A percentile compares a stretch with the other conserved stretches of the same genome.
Evolutionary conservation across 64 coral and sea anemone species (phyloP).

Genomic region (Pocillopora damicornis): DNA sequence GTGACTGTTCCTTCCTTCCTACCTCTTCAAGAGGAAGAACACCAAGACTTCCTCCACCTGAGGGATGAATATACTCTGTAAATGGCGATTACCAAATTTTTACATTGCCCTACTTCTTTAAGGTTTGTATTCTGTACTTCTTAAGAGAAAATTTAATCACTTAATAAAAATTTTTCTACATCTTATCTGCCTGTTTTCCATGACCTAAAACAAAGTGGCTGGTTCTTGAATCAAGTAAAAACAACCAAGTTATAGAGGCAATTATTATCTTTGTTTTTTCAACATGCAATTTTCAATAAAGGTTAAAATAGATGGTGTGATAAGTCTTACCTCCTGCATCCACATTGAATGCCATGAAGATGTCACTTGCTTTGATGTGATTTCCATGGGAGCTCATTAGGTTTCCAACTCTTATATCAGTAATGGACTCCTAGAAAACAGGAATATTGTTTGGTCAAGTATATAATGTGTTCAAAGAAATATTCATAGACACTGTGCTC

Average conservation of each 20-base stretch:
- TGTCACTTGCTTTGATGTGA: slow-evolving; percentile 94
- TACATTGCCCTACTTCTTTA: too few relatives aligned
- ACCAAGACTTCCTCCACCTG: slow-evolving; percentile 76
- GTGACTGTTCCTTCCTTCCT: slow-evolving; percentile 48
- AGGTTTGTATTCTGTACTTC: too few relatives aligned
- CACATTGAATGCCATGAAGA: slow-evolving; percentile 86
- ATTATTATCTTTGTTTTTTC: too few relatives aligned
- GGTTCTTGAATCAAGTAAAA: too few relatives aligned
- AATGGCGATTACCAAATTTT: too few relatives aligned
- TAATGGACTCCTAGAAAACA: slow-evolving; percentile 63
- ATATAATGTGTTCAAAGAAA: background rate
- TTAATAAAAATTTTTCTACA: too few relatives aligned
- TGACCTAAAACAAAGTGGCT: too few relatives aligned
- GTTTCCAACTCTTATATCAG: slow-evolving; percentile 76
- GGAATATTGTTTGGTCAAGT: background rate
- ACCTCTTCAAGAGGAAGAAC: slow-evolving; percentile 69
- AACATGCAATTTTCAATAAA: too few relatives aligned
- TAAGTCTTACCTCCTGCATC: slow-evolving; percentile 58
- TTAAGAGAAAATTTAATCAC: too few relatives aligned
- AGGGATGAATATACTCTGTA: background rate
- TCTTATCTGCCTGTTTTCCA: too few relatives aligned
- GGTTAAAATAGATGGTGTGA: background rate
- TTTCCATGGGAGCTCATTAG: slow-evolving; percentile 81
- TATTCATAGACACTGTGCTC: too few relatives aligned
- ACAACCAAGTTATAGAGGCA: too few relatives aligned